Percentiles rank a stretch among this genome's conserved stretches.
Conservation (phyloP, 2,888 invertebrate genomes). For the Napeogenes inachia region DNA sequence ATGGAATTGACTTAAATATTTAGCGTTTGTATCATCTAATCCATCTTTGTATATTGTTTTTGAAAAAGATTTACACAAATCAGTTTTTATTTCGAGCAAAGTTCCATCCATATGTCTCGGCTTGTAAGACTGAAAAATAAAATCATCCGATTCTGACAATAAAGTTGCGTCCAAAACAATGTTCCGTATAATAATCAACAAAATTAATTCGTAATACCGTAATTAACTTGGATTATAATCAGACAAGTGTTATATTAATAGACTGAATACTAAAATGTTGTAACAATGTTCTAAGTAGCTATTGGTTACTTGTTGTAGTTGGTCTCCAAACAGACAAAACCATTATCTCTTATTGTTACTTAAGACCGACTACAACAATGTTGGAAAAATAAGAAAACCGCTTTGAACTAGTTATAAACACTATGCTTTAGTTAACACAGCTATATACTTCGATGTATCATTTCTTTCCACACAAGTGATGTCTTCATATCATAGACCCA, state of each 20-base stretch:
- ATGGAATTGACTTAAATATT: conserved; percentile 5
- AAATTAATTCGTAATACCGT: neutral
- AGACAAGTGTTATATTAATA: neutral
- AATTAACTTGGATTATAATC: neutral
- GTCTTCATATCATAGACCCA: neutral
- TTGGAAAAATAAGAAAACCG: too few relatives aligned
- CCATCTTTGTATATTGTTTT: neutral
- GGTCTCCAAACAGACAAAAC: too few relatives aligned
- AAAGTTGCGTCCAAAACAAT: conserved; percentile 53
- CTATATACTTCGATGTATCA: neutral
- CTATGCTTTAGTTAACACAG: neutral
- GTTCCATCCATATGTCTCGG: conserved; percentile 51
- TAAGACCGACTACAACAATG: neutral
- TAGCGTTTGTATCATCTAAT: neutral
- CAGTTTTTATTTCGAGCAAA: conserved; percentile 25
- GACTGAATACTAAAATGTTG: neutral
- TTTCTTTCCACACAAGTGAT: neutral
- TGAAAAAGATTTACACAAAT: conserved; percentile 7
- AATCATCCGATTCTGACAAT: conserved; percentile 53
- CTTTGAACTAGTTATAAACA: too few relatives aligned
- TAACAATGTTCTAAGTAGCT: neutral
- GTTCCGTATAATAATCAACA: conserved; percentile 9
- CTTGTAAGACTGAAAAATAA: conserved; percentile 52
- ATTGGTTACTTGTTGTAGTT: neutral
- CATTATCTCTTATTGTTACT: too few relatives aligned